Conservation (phyloP, 2,888 invertebrate genomes). For the Rotaria sp. region DNA sequence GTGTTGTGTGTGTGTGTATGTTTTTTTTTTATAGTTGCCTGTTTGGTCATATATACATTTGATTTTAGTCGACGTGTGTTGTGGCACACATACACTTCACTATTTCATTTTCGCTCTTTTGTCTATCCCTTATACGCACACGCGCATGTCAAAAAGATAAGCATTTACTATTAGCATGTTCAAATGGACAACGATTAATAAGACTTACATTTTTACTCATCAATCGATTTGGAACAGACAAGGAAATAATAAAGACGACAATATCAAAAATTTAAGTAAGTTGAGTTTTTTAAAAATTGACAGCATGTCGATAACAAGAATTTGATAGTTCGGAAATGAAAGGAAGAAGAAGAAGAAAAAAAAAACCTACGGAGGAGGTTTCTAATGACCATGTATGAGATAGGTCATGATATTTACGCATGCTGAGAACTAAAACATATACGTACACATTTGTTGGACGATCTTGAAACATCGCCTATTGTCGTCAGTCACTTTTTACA, state of each 20-base stretch:
- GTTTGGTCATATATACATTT: neutral
- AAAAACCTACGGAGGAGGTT: neutral
- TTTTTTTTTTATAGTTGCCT: neutral
- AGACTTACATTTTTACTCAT: neutral
- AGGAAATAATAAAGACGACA: neutral
- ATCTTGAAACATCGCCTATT: conserved; percentile 19
- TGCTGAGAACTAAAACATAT: conserved; percentile 2
- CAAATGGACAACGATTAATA: neutral
- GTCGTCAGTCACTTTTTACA: neutral
- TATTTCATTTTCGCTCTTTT: neutral
- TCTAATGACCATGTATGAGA: conserved; percentile 1
- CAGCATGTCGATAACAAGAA: neutral
- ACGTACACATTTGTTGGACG: conserved; percentile 12
- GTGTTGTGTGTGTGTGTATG: neutral
- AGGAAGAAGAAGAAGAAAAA: no score
- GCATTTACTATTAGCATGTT: conserved; percentile 1
- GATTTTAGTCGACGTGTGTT: conserved; percentile 12
- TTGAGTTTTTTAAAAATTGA: neutral
- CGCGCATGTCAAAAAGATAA: conserved; percentile 14
- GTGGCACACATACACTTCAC: neutral
- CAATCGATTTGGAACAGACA: neutral
- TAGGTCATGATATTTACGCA: conserved; percentile 17
- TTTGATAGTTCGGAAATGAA: neutral
- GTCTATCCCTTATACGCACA: neutral
- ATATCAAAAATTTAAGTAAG: neutral